Evolutionary conservation across 2,113 vertebrate genomes (phyloP).

Genomic region (Tychaedon coryphoeus): DNA sequence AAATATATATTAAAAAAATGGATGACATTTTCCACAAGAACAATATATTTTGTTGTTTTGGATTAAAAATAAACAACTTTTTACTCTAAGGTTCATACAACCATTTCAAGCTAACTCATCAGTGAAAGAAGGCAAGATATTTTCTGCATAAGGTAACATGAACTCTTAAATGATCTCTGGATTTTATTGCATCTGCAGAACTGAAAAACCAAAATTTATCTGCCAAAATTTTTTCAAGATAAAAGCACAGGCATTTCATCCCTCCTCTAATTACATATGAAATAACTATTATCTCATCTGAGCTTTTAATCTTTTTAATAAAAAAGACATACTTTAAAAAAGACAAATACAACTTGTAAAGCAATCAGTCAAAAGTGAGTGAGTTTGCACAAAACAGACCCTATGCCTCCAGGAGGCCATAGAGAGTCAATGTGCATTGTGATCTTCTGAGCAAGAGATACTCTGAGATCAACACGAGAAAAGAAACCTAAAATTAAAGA

Average conservation of each 20-base stretch:
- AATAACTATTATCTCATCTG: slow-evolving; percentile 6
- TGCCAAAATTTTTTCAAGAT: slow-evolving; percentile 13
- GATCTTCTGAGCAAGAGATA: neutral
- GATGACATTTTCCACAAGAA: neutral
- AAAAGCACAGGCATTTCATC: neutral
- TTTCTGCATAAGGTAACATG: neutral
- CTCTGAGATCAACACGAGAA: neutral
- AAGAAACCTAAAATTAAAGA: neutral
- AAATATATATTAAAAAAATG: neutral
- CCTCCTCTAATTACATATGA: neutral
- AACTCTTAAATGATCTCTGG: neutral
- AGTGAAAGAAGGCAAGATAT: neutral
- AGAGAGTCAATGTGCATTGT: neutral
- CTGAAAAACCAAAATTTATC: neutral
- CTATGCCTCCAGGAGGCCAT: neutral
- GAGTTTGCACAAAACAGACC: neutral
- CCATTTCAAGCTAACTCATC: neutral
- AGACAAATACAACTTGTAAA: neutral
- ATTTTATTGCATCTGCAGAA: neutral
- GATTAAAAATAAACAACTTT: neutral
- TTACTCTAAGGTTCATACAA: neutral
- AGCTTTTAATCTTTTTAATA: slow-evolving; percentile 28
- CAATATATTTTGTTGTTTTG: neutral
- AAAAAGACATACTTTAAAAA: neutral
- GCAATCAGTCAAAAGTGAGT: neutral